Evolutionary conservation across 53 echinoderm and acorn worm species (phyloP).

Genomic region (Echinometra lucunter): DNA sequence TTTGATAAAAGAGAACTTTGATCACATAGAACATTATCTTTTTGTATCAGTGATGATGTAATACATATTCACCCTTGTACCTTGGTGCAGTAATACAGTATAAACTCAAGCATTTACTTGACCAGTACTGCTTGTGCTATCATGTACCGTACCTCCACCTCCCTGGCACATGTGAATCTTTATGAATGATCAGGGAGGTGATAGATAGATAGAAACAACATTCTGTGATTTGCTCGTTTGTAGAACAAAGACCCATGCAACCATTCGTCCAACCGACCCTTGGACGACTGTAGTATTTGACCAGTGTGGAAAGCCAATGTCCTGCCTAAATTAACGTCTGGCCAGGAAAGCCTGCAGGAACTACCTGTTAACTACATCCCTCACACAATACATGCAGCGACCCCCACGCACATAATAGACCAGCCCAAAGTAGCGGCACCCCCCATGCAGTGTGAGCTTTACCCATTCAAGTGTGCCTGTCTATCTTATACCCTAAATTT

Average conservation of each 20-base stretch:
- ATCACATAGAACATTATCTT: neutral
- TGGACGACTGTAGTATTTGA: neutral
- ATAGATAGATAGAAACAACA: constrained; percentile 15
- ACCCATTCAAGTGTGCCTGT: constrained; percentile 27
- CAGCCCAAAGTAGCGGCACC: constrained; percentile 24
- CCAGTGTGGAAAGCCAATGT: neutral
- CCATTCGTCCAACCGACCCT: neutral
- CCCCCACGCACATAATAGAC: neutral
- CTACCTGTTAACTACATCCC: constrained; percentile 29
- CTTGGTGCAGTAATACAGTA: neutral
- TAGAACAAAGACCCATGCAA: constrained; percentile 5
- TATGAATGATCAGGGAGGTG: neutral
- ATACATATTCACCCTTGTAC: neutral
- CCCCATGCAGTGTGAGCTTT: neutral
- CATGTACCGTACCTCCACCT: neutral
- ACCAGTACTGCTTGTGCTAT: neutral
- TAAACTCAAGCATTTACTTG: neutral
- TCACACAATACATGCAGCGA: neutral
- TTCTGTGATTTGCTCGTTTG: neutral
- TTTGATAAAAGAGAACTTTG: neutral
- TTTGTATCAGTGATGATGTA: constrained; percentile 2
- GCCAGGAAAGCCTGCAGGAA: neutral
- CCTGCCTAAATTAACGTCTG: neutral
- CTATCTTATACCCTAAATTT: neutral
- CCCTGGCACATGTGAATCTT: neutral